Evolutionary conservation across 2,113 vertebrate genomes (phyloP).

Genomic region (Sander vitreus): DNA sequence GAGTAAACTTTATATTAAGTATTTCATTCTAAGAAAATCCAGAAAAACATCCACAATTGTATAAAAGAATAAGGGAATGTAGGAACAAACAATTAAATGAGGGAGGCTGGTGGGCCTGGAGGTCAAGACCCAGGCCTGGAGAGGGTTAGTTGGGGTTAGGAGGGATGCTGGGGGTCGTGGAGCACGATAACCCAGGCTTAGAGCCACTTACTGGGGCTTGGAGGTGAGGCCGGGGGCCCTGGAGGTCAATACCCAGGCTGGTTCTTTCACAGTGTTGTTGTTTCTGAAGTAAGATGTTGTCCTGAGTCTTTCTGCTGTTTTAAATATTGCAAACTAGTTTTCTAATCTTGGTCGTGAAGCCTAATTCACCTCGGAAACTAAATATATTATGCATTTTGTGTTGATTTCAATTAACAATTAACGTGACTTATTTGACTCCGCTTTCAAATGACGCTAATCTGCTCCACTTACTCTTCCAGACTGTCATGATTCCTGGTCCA

Average conservation of each 20-base stretch:
- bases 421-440: neutral
- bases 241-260: no score
- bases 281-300: neutral
- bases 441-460: neutral
- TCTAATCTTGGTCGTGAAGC: neutral
- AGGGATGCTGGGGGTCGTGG: no score
- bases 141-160: no score
- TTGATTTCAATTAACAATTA: neutral
- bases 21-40: neutral
- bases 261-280: no score
- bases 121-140: no score
- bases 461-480: constrained; percentile 82
- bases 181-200: no score
- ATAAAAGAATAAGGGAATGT: neutral
- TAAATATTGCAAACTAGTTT: neutral
- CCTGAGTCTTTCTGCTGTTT: neutral
- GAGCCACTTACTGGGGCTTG: no score
- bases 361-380: neutral
- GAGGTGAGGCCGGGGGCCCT: no score
- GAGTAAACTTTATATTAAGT: neutral
- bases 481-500: constrained; percentile 91
- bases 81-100: neutral
- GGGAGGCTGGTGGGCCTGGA: no score
- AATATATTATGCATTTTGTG: neutral
- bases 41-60: neutral